Percentiles rank a stretch among this genome's conserved stretches.
Conservation (phyloP, 2,888 invertebrate genomes). For the Acheta domesticus region DNA sequence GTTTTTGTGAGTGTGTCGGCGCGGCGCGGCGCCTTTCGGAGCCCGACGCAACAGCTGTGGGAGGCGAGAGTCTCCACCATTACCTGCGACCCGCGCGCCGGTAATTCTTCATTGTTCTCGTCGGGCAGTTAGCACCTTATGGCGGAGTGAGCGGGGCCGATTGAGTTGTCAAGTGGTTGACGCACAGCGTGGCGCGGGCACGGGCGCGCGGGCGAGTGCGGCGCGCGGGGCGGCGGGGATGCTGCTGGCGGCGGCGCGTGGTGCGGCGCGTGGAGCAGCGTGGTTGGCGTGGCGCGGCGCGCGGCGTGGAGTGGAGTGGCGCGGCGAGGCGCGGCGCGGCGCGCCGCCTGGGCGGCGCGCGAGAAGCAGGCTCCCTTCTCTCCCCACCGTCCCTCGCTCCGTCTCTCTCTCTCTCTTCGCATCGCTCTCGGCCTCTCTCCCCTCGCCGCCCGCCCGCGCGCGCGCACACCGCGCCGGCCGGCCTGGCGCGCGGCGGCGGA, state of each 20-base stretch:
- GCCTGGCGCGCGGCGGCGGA: no score
- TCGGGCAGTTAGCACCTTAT: background rate
- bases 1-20: no score
- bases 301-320: background rate
- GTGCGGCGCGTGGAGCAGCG: background rate
- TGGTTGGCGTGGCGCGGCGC: background rate
- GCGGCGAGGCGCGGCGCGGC: background rate
- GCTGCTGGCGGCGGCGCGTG: background rate
- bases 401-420: no score
- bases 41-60: no score
- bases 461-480: no score
- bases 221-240: background rate
- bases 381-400: no score
- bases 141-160: background rate
- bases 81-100: background rate
- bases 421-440: no score
- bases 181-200: background rate
- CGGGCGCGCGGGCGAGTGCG: background rate
- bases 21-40: no score
- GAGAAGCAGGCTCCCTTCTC: no score
- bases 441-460: no score
- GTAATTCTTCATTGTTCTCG: background rate
- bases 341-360: no score
- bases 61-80: background rate
- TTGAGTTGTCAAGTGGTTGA: constrained; percentile 2